Evolutionary conservation across 2,113 vertebrate genomes (phyloP).

Genomic region (Sitta europaea): DNA sequence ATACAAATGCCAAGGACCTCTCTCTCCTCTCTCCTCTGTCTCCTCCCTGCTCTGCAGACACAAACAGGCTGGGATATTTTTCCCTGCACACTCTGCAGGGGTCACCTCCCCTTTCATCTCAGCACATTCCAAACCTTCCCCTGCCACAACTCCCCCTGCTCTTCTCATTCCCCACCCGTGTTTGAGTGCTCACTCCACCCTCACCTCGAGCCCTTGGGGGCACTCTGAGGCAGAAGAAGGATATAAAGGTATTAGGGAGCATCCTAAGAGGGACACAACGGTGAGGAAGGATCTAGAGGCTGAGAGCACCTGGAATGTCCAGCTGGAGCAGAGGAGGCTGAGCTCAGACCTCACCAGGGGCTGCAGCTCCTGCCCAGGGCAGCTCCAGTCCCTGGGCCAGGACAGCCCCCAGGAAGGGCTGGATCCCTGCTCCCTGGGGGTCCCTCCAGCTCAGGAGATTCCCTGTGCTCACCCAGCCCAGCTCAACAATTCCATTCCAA

Average conservation of each 20-base stretch:
- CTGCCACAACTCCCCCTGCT: background rate
- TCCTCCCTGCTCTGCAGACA: background rate
- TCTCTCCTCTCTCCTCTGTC: background rate
- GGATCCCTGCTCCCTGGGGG: background rate
- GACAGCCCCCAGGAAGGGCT: background rate
- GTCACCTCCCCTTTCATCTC: background rate
- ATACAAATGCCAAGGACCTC: background rate
- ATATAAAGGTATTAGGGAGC: background rate
- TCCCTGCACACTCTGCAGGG: background rate
- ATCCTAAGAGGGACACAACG: background rate
- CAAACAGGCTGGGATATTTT: background rate
- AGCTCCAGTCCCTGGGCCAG: background rate
- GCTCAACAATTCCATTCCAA: accelerated
- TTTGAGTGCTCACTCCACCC: background rate
- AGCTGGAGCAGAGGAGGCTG: background rate
- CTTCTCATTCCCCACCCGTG: background rate
- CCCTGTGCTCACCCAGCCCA: background rate
- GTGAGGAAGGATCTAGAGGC: background rate
- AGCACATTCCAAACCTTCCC: background rate
- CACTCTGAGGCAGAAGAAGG: too few relatives aligned
- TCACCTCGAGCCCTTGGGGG: background rate
- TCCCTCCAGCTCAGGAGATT: background rate
- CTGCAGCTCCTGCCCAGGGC: background rate
- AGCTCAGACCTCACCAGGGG: accelerated
- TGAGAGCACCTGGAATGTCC: background rate